Conservation (phyloP, 64 coral and sea anemone species). For the Trachythela sp. region DNA sequence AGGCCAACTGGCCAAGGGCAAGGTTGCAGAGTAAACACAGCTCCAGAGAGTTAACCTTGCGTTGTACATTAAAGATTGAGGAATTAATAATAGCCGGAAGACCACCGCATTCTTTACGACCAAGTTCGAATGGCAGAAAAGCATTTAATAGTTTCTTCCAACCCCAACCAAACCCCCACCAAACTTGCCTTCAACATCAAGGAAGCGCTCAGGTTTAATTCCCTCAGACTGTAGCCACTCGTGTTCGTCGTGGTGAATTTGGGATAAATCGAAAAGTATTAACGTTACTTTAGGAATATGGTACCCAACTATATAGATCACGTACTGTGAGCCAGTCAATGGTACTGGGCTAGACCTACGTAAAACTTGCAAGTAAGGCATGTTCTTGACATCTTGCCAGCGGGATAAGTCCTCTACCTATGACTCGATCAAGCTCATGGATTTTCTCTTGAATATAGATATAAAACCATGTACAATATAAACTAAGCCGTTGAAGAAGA, state of each 20-base stretch:
- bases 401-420: neutral
- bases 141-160: neutral
- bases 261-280: slow-evolving; percentile 27
- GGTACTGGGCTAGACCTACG: neutral
- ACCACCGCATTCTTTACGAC: slow-evolving; percentile 36
- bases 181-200: slow-evolving; percentile 20
- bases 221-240: slow-evolving; percentile 36
- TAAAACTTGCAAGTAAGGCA: slow-evolving; percentile 27
- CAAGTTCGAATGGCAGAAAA: slow-evolving; percentile 42
- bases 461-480: slow-evolving; percentile 31
- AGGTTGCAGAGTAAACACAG: too few relatives aligned
- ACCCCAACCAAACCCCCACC: too few relatives aligned
- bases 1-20: too few relatives aligned
- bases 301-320: slow-evolving; percentile 21
- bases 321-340: too few relatives aligned
- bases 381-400: slow-evolving; percentile 8
- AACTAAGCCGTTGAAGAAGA: neutral
- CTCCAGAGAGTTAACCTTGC: too few relatives aligned
- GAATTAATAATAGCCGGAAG: too few relatives aligned
- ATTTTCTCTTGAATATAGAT: slow-evolving; percentile 38
- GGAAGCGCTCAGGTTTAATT: slow-evolving; percentile 36
- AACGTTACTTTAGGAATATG: slow-evolving; percentile 52
- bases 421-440: slow-evolving; percentile 31
- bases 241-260: slow-evolving; percentile 19
- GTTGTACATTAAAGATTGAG: too few relatives aligned